Percentiles rank a stretch among this genome's conserved stretches.
phyloP scores from a whole-genome alignment of 2,888 invertebrate genomes.

The Ornithoptera alexandrae region DNA sequence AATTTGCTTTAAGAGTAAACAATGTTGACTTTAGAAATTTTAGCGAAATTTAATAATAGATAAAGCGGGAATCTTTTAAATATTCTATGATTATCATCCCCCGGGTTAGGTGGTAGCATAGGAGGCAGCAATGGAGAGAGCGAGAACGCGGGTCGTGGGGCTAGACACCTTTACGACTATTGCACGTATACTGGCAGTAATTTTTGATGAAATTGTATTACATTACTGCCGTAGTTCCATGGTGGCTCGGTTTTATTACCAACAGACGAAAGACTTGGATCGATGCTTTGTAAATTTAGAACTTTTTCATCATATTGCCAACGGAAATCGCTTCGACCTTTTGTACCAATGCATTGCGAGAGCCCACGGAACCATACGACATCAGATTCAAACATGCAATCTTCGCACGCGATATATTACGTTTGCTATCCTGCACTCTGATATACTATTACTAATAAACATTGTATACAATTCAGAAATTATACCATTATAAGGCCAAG shows the following conservation, averaged over 20 bases:
- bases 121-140: too few relatives aligned
- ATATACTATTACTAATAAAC: too few relatives aligned
- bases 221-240: constrained; percentile 37
- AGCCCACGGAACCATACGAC: too few relatives aligned
- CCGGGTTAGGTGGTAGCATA: constrained; percentile 31
- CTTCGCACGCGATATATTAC: too few relatives aligned
- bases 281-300: neutral
- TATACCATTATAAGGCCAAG: too few relatives aligned
- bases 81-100: constrained; percentile 42
- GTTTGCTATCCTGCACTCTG: too few relatives aligned
- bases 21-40: neutral
- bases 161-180: constrained; percentile 59
- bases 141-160: constrained; percentile 16
- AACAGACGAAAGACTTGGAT: neutral
- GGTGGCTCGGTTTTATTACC: constrained; percentile 16
- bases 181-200: constrained; percentile 57
- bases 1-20: neutral
- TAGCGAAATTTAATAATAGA: too few relatives aligned
- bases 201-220: constrained; percentile 64
- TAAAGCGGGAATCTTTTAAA: constrained; percentile 41
- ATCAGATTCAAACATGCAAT: too few relatives aligned
- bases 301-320: too few relatives aligned
- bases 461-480: too few relatives aligned
- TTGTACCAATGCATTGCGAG: too few relatives aligned
- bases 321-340: too few relatives aligned